A percentile compares a stretch with the other conserved stretches of the same genome.
Evolutionary conservation across 2,797 vertebrate genomes (phyloP).

Genomic region (Podargus strigoides): DNA sequence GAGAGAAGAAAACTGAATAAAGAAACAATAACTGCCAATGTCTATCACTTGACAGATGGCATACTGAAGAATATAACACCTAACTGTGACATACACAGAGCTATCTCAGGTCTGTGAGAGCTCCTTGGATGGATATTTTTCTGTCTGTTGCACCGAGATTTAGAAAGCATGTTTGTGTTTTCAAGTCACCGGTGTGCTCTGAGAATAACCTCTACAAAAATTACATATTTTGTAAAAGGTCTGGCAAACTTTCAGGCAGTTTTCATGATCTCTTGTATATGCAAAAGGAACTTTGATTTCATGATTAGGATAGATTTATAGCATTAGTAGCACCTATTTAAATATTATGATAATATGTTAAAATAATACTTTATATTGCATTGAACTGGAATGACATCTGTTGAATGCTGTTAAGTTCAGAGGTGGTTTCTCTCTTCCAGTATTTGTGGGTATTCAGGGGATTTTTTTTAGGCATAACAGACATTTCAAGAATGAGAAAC

Average conservation of each 20-base stretch:
- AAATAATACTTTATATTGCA: not conserved
- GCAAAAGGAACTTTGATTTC: constrained; percentile 44
- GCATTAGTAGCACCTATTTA: constrained; percentile 10
- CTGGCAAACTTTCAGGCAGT: constrained; percentile 34
- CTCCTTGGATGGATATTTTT: not conserved
- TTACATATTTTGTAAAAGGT: not conserved
- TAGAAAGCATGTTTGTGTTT: not conserved
- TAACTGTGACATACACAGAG: not conserved
- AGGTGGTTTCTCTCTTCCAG: not conserved
- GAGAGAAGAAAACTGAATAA: not conserved
- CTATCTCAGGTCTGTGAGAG: not conserved
- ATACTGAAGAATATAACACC: not conserved
- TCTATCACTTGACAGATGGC: not conserved
- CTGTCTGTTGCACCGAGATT: not conserved
- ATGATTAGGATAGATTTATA: constrained; percentile 43
- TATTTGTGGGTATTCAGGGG: not conserved
- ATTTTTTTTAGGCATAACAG: not conserved
- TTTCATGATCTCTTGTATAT: constrained; percentile 49
- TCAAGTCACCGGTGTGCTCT: not conserved
- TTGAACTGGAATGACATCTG: not conserved
- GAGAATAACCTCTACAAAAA: constrained; percentile 14
- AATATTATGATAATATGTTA: not conserved
- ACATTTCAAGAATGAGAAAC: not conserved
- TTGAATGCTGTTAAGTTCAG: not conserved
- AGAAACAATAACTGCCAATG: not conserved